These are phyloP conservation scores for Macroglossus sobrinus DNA, from an alignment of 2,113 vertebrate genomes.

Conservation along the genomic window DNA sequence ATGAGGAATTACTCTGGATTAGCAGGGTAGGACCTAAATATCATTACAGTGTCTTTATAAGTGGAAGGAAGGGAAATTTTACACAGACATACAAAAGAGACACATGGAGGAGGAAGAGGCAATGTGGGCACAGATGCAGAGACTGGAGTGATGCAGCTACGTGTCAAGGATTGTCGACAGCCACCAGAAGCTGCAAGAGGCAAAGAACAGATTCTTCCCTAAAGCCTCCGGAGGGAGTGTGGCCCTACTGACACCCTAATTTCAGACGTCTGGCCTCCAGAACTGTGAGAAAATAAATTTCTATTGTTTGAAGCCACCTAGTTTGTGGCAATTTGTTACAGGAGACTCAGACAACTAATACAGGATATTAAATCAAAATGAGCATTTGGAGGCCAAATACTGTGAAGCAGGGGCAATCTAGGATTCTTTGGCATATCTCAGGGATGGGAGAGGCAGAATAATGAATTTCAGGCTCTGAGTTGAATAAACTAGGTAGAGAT, in stretches of 20 bases:
- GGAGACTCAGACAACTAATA: background rate
- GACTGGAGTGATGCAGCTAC: accelerated
- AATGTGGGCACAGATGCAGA: background rate
- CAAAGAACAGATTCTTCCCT: background rate
- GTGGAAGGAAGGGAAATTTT: background rate
- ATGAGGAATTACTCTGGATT: background rate
- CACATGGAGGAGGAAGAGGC: background rate
- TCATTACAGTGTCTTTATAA: background rate
- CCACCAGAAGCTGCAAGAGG: background rate
- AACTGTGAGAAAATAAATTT: background rate
- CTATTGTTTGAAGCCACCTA: background rate
- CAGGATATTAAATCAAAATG: background rate
- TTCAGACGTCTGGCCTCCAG: background rate
- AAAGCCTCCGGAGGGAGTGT: background rate
- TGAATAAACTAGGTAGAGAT: background rate
- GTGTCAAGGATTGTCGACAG: background rate
- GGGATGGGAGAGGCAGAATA: background rate
- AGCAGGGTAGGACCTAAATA: background rate
- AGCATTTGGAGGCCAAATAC: background rate
- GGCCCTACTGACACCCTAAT: background rate
- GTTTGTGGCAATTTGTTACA: background rate
- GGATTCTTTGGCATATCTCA: background rate
- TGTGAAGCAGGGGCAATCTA: background rate
- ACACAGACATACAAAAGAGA: background rate
- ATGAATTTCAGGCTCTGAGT: background rate